Base-by-base conservation (phyloP, 2,113 vertebrate species). In the Tachuris rubrigastra region DNA sequence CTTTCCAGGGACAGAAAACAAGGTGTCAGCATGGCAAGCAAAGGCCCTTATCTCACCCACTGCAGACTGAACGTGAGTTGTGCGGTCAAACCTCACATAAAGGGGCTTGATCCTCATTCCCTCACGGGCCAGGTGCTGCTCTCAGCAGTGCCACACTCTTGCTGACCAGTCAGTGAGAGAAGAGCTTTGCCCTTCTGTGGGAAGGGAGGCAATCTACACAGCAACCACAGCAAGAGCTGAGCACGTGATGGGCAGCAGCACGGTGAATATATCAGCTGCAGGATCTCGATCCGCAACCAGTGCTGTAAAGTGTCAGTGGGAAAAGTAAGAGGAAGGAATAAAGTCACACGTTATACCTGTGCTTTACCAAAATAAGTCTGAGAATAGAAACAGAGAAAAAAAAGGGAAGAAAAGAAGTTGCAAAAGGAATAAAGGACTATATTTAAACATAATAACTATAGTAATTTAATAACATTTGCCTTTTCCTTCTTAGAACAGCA, bases 21-120 rank as follows among this genome's bases (percentile, higher is more conserved):
- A 88, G 30, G n/a, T 75, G 30, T n/a, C 28, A 81, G 41, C 53
- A 27, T 7, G 21, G 76, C 47, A 84, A 67, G 52, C 35, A 71
- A 85, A 89, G 39, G 55, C 23, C 50, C 21, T 84, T 74, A 33
- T 44, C 28, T 76, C 46, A 85, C 24, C 56, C 78, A 10, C 52
- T 71, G 46, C 33, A 50, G 67, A 35, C 0, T 44, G n/a, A 71
- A 28, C 0, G 2, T 28, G 28, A 62, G 53, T 25, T 41, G 75
- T 10, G 47, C 0, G 3, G n/a, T 15, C 47, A 85, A 81, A 60
- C 5, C 1, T 1, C 41, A 52, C 9, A 21, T 27, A 47, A 33
- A 67, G 62, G 55, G 18, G 50, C 33, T 19, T 85, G 21, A 35
- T 23, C 25, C 37, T 49, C 41, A 9, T 5, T 73, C 44, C 47